Evolutionary conservation across 2,797 vertebrate species (phyloP), one percentile per base, ranked within the genome.

Genomic region (Acomys russatus): DNA sequence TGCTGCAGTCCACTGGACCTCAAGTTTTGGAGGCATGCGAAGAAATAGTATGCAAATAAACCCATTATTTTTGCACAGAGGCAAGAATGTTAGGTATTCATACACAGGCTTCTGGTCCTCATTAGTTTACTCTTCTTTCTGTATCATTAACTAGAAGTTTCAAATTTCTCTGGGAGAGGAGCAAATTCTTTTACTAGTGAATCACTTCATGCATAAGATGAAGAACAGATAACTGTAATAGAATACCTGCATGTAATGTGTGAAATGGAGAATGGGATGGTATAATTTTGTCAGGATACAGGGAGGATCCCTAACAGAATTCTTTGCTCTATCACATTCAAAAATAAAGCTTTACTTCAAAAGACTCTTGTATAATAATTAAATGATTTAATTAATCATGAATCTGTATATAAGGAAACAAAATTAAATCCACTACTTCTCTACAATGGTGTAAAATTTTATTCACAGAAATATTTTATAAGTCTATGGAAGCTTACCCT

Each of bases 231-330:
- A n/a, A 17, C 11, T 1, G 6, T 64, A 11, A 25, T 10, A 86
- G 3, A 63, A 35, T 54, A 33, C 9, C 33, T 63, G 18, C 25
- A 61, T 1, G 1, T 71, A 23, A 84, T 1, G 6, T 44, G 3
- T 20, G 33, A 8, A 38, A n/a, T 10, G 0, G 0, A 9, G 35
- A 25, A 3, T 10, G 20, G 8, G 1, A 54, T 70, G 9, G 25
- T 15, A 9, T 2, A 30, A 49, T 66, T 71, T 63, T 54, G 15
- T 35, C 22, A 59, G 15, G 1, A 56, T 64, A 25, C 12, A 74
- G 28, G 28, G 6, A 70, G 20, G 6, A 9, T 49, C 35, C 44
- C 38, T 30, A 9, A 66, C 38, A 33, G 17, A 22, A 33, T 66
- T 33, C 0, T 25, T 84, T 84, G 9, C 12, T 9, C 8, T 44